These are phyloP conservation scores for Zaprionus lachaisei DNA, from an alignment of 1,140 invertebrate species.

Conservation along the genomic window DNA sequence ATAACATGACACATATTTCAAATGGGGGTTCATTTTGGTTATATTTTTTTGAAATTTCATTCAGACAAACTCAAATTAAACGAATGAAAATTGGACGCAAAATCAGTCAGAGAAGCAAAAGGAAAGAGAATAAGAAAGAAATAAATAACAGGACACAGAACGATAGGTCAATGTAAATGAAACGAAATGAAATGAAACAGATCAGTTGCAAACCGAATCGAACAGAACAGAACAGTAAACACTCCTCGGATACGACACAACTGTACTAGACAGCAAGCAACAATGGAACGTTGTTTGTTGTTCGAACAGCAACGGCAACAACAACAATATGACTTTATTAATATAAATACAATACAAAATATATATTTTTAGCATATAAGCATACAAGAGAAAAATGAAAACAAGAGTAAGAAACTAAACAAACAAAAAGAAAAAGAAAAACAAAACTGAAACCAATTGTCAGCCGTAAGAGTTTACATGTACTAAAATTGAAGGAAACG, in stretches of 20 bases:
- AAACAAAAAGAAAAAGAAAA: neutral
- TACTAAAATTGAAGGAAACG: conserved; percentile 31
- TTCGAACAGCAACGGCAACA: conserved; percentile 5
- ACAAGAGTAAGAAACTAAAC: neutral
- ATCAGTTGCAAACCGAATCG: conserved; percentile 27
- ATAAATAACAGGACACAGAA: conserved; percentile 41
- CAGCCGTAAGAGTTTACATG: conserved; percentile 42
- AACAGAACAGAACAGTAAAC: conserved; percentile 31
- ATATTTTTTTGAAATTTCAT: conserved; percentile 4
- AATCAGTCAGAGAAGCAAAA: conserved; percentile 40
- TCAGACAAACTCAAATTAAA: conserved; percentile 33
- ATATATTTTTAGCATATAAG: conserved; percentile 48
- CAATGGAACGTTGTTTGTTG: neutral
- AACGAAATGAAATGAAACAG: conserved; percentile 9
- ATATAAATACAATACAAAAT: conserved; percentile 46
- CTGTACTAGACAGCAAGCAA: conserved; percentile 41
- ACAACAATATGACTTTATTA: conserved; percentile 36
- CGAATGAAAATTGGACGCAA: conserved; percentile 25
- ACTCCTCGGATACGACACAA: conserved; percentile 42
- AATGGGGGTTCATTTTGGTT: conserved; percentile 1
- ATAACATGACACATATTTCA: neutral
- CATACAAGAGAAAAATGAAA: conserved; percentile 26
- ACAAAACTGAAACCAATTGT: conserved; percentile 31
- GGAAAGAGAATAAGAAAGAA: conserved; percentile 13
- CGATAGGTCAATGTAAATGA: conserved; percentile 21